These are phyloP conservation scores for Murina feae DNA, from an alignment of 2,113 vertebrate genomes.

Conservation along the genomic window DNA sequence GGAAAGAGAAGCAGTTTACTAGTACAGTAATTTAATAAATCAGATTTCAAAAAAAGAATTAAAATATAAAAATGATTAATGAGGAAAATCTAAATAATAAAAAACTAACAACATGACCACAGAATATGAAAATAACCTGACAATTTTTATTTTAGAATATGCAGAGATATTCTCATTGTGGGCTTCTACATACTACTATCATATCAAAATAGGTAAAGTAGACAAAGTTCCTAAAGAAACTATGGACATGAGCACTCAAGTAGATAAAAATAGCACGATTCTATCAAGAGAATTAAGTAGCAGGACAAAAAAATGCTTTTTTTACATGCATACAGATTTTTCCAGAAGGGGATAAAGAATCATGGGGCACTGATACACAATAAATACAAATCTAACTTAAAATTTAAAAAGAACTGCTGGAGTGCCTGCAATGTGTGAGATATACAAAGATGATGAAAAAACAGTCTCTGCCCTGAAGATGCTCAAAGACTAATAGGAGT, in stretches of 20 bases:
- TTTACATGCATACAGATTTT: not conserved
- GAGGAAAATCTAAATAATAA: conserved; percentile 14
- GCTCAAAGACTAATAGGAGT: not conserved
- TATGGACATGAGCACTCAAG: not conserved
- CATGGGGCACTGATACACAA: not conserved
- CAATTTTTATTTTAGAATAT: not conserved
- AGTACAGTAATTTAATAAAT: not conserved
- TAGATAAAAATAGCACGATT: not conserved
- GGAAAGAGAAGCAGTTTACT: not conserved
- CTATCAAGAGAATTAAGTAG: not conserved
- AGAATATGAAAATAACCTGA: not conserved
- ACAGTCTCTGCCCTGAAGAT: not conserved
- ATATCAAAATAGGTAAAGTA: not conserved
- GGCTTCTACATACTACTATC: not conserved
- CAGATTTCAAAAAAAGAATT: conserved; percentile 18
- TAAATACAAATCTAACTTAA: not conserved
- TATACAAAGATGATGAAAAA: not conserved
- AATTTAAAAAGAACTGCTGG: not conserved
- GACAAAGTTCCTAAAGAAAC: not conserved
- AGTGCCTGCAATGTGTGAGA: not conserved
- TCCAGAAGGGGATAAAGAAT: not conserved
- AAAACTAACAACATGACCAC: not conserved
- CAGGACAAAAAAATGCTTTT: not conserved
- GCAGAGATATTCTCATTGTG: not conserved
- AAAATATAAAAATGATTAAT: not conserved